phyloP scores from a whole-genome alignment of 2,888 invertebrate genomes.

The Keiferia lycopersicella region DNA sequence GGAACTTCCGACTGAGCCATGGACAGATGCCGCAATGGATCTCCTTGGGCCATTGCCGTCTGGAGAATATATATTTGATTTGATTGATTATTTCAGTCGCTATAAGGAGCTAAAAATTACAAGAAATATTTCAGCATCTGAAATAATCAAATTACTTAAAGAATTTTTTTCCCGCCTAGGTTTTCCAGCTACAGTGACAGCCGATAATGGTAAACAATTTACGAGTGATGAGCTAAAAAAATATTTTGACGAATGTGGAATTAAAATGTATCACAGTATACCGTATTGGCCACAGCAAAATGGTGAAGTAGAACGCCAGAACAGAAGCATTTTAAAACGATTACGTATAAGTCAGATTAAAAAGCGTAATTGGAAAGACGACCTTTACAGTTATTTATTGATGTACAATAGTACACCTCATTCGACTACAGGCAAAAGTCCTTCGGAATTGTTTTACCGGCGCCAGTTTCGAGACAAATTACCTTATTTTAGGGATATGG shows the following conservation, averaged over 20 bases:
- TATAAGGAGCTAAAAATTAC: neutral
- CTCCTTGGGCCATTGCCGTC: constrained; percentile 33
- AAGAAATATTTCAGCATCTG: too few relatives aligned
- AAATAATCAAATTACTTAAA: too few relatives aligned
- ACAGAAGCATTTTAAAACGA: constrained; percentile 26
- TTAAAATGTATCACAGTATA: constrained; percentile 23
- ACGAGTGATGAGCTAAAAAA: neutral
- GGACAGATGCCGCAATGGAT: constrained; percentile 35
- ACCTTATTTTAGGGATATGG: neutral
- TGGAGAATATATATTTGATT: too few relatives aligned
- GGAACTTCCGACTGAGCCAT: constrained; percentile 29
- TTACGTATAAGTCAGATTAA: constrained; percentile 13
- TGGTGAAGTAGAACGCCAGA: constrained; percentile 31
- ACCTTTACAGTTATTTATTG: constrained; percentile 17
- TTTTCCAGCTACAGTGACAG: neutral
- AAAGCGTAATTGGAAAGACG: constrained; percentile 14
- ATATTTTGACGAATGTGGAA: neutral
- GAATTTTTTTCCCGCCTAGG: neutral
- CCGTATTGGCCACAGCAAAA: constrained; percentile 31
- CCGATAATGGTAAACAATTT: constrained; percentile 9
- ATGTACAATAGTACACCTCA: too few relatives aligned
- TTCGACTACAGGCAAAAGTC: neutral
- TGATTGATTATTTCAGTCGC: too few relatives aligned
- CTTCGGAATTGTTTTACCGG: constrained; percentile 2
- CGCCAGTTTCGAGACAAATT: constrained; percentile 26